These are phyloP conservation scores for Mechanitis mazaeus DNA, from an alignment of 2,888 invertebrate genomes.

Conservation along the genomic window DNA sequence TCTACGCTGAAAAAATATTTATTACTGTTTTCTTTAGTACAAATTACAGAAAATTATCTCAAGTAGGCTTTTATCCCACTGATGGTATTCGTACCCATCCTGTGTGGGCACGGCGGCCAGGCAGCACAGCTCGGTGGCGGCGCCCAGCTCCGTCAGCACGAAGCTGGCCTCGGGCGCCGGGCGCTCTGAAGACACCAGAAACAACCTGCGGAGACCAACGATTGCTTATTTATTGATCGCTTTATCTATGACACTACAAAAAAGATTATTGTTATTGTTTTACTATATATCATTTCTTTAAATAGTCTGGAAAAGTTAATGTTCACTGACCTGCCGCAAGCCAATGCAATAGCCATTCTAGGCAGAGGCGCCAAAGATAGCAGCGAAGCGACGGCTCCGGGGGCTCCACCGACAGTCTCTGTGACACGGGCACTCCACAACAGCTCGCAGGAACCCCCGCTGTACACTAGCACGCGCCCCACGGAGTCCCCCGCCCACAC, in stretches of 20 bases:
- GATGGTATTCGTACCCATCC: constrained; percentile 40
- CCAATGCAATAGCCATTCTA: constrained; percentile 88
- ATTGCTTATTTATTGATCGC: too few relatives aligned
- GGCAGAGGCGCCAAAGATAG: constrained; percentile 78
- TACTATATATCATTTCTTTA: neutral
- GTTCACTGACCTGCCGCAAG: constrained; percentile 79
- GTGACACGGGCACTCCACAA: constrained; percentile 50
- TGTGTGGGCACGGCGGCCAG: constrained; percentile 74
- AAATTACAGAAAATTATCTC: too few relatives aligned
- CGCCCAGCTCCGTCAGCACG: constrained; percentile 86
- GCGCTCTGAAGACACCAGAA: constrained; percentile 81
- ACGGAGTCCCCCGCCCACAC: constrained; percentile 94
- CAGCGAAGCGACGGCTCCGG: constrained; percentile 81
- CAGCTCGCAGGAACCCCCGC: constrained; percentile 38
- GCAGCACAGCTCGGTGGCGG: constrained; percentile 81
- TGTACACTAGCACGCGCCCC: constrained; percentile 89
- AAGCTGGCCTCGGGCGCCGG: constrained; percentile 81
- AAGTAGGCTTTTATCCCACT: too few relatives aligned
- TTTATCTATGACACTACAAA: too few relatives aligned
- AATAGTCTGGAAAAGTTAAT: neutral
- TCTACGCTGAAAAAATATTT: too few relatives aligned
- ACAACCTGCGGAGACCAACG: constrained; percentile 65
- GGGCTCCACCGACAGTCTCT: constrained; percentile 80
- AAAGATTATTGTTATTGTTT: too few relatives aligned
- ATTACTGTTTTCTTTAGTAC: too few relatives aligned